Evolutionary conservation across 30 jellyfish, hydroid and myxozoan genomes (phyloP).

Genomic region (Calvadosia cruxmelitensis): DNA sequence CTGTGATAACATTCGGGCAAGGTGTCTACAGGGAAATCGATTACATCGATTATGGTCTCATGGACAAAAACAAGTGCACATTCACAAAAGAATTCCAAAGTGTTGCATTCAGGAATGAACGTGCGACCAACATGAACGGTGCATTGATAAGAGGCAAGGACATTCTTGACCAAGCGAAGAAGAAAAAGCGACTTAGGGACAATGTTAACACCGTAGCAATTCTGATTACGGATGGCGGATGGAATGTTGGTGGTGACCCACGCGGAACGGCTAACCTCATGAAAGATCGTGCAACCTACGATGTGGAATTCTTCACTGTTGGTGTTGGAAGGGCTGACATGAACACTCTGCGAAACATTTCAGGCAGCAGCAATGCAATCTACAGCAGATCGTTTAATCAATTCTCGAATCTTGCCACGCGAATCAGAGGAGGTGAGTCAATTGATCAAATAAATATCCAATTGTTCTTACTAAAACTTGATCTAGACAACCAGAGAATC

Average conservation of each 20-base stretch:
- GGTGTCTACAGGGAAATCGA: constrained; percentile 42
- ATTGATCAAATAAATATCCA: not conserved
- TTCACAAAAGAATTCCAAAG: constrained; percentile 52
- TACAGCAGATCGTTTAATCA: constrained; percentile 45
- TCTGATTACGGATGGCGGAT: constrained; percentile 82
- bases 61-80: constrained; percentile 70
- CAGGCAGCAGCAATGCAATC: constrained; percentile 64
- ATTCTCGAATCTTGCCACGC: constrained; percentile 66
- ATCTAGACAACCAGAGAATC: too few species aligned
- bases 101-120: constrained; percentile 42
- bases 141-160: constrained; percentile 45
- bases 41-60: constrained; percentile 50
- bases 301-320: constrained; percentile 70
- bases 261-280: constrained; percentile 18
- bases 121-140: constrained; percentile 71
- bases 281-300: constrained; percentile 20
- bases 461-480: too few species aligned
- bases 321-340: constrained; percentile 51
- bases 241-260: constrained; percentile 91
- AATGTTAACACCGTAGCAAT: constrained; percentile 75
- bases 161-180: constrained; percentile 31
- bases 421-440: constrained; percentile 82
- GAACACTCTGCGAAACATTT: constrained; percentile 31
- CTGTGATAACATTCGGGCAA: constrained; percentile 51
- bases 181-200: constrained; percentile 18